Conservation (phyloP, 2,797 vertebrate species). For the Trachops cirrhosus region DNA sequence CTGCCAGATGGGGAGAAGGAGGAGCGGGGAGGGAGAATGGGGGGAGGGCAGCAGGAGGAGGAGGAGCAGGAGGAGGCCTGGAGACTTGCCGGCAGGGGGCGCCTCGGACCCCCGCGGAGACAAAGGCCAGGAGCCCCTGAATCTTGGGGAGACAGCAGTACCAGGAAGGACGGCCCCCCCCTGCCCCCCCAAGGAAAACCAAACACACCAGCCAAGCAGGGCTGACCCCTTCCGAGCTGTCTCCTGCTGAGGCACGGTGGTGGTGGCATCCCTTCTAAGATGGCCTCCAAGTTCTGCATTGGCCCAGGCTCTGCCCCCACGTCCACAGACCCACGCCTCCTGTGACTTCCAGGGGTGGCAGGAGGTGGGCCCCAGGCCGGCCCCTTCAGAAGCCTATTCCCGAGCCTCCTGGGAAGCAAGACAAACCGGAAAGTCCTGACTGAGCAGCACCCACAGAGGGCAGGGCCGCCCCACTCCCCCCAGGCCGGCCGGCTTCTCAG, state of each 20-base stretch:
- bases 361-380: background rate
- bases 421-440: background rate
- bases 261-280: background rate
- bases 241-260: background rate
- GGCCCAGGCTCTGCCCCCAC: background rate
- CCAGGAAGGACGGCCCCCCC: background rate
- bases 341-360: background rate
- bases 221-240: background rate
- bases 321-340: background rate
- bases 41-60: too few relatives aligned
- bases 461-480: background rate
- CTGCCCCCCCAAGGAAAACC: background rate
- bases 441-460: background rate
- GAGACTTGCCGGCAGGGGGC: slow-evolving; percentile 46
- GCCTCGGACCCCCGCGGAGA: background rate
- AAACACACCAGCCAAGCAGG: background rate
- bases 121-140: background rate
- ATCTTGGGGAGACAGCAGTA: background rate
- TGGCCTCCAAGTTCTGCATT: background rate
- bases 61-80: background rate
- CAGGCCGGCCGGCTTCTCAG: background rate
- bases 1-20: background rate
- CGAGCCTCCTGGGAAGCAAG: background rate
- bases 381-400: background rate
- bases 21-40: too few relatives aligned